A percentile compares a stretch with the other conserved stretches of the same genome.
Conservation (phyloP, 2,113 vertebrate species). For the Festucalex cinctus region DNA sequence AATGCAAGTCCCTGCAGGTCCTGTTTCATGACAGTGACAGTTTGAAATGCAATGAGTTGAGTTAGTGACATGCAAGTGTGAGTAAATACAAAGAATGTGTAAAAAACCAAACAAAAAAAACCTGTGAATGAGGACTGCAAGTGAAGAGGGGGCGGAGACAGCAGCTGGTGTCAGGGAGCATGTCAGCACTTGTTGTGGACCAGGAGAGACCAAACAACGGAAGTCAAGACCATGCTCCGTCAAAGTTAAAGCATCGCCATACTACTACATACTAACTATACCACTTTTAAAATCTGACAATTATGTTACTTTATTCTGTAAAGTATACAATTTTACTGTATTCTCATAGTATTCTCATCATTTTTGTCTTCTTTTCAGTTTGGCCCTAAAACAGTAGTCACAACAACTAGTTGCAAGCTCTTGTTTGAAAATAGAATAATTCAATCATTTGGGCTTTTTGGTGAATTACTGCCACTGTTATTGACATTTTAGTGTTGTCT, state of each 20-base stretch:
- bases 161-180: constrained; percentile 4
- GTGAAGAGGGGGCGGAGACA: not conserved
- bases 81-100: not conserved
- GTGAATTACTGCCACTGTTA: too few species aligned
- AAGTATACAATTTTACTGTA: too few species aligned
- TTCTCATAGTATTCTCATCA: too few species aligned
- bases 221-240: not conserved
- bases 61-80: not conserved
- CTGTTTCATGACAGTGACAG: not conserved
- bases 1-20: not conserved
- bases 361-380: too few species aligned
- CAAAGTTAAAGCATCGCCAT: not conserved
- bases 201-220: not conserved
- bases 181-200: constrained; percentile 4
- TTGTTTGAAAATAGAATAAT: too few species aligned
- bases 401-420: too few species aligned
- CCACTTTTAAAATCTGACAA: too few species aligned
- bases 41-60: not conserved
- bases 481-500: too few species aligned
- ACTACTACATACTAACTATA: too few species aligned
- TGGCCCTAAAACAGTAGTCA: too few species aligned
- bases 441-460: too few species aligned
- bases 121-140: not conserved
- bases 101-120: not conserved
- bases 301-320: too few species aligned